phyloP scores from a whole-genome alignment of 2,888 invertebrate genomes.

The Strigamia crassipes region DNA sequence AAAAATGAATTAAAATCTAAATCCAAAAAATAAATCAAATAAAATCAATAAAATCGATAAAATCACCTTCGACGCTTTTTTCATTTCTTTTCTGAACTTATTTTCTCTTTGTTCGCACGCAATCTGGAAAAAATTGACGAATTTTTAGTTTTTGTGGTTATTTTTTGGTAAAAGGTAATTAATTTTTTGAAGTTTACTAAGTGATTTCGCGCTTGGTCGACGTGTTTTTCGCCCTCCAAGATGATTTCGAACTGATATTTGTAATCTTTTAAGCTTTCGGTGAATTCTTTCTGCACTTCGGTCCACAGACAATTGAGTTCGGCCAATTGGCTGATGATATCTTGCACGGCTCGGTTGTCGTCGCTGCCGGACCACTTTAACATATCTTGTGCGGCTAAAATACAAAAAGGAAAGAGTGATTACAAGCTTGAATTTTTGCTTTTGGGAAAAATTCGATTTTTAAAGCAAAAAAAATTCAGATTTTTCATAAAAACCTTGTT shows the following conservation, averaged over 20 bases:
- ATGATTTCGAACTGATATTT: conserved; percentile 62
- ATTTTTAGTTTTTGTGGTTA: too few species aligned
- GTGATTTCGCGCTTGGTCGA: conserved; percentile 60
- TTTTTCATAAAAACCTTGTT: background rate
- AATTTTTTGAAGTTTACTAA: conserved; percentile 54
- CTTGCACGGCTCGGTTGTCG: conserved; percentile 62
- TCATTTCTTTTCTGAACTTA: conserved; percentile 61
- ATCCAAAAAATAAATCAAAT: too few species aligned
- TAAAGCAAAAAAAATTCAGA: too few species aligned
- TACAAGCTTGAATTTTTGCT: too few species aligned
- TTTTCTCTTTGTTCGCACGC: conserved; percentile 60
- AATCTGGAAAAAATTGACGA: conserved; percentile 53
- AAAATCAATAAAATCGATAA: background rate
- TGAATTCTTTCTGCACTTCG: conserved; percentile 62
- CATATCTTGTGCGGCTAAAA: conserved; percentile 60
- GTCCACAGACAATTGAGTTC: conserved; percentile 62
- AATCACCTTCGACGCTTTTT: conserved; percentile 59
- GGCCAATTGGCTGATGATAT: conserved; percentile 60
- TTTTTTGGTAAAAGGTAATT: too few species aligned
- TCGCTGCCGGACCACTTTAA: conserved; percentile 62
- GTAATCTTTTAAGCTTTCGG: conserved; percentile 61
- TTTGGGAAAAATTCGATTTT: too few species aligned
- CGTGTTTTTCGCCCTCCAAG: conserved; percentile 62
- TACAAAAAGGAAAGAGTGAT: too few species aligned
- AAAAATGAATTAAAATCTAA: background rate